phyloP scores from a whole-genome alignment of 2,113 vertebrate genomes.

The pig (Sus scrofa) region DNA sequence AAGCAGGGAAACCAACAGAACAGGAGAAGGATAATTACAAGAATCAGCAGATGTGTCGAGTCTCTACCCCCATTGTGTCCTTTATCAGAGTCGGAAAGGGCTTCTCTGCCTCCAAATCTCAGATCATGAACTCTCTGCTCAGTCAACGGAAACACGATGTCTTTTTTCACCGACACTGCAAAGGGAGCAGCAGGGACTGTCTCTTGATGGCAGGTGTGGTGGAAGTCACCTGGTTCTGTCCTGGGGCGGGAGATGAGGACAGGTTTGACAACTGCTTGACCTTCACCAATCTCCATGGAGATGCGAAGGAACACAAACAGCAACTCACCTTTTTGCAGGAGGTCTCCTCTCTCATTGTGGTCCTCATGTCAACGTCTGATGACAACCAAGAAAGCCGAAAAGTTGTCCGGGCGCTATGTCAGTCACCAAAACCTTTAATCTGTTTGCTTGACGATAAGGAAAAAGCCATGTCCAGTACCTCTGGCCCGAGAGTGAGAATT shows the following conservation, averaged over 20 bases:
- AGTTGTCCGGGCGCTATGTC: conserved; percentile 68
- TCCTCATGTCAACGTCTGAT: conserved; percentile 82
- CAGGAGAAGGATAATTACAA: conserved; percentile 51
- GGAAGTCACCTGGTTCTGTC: conserved; percentile 89
- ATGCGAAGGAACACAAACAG: conserved; percentile 76
- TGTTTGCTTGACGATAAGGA: conserved; percentile 79
- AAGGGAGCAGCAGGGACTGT: conserved; percentile 83
- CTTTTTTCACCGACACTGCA: conserved; percentile 88
- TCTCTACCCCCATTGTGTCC: conserved; percentile 84
- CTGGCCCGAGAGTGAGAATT: conserved; percentile 74
- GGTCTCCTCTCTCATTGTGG: conserved; percentile 85
- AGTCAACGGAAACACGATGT: conserved; percentile 85
- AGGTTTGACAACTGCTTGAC: conserved; percentile 86
- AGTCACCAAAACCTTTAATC: conserved; percentile 83
- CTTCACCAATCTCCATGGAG: conserved; percentile 88
- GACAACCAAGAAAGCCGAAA: conserved; percentile 39
- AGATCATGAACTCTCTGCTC: conserved; percentile 87
- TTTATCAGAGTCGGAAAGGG: conserved; percentile 87
- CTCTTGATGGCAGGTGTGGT: conserved; percentile 87
- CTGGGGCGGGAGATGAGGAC: conserved; percentile 83
- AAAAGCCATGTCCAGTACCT: neutral
- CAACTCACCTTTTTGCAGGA: conserved; percentile 83
- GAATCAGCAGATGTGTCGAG: conserved; percentile 78
- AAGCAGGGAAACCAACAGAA: neutral
- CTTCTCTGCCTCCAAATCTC: conserved; percentile 88